A percentile compares a stretch with the other conserved stretches of the same genome.
phyloP scores from a whole-genome alignment of 2,888 invertebrate genomes.

The Phyllotreta cruciferae region DNA sequence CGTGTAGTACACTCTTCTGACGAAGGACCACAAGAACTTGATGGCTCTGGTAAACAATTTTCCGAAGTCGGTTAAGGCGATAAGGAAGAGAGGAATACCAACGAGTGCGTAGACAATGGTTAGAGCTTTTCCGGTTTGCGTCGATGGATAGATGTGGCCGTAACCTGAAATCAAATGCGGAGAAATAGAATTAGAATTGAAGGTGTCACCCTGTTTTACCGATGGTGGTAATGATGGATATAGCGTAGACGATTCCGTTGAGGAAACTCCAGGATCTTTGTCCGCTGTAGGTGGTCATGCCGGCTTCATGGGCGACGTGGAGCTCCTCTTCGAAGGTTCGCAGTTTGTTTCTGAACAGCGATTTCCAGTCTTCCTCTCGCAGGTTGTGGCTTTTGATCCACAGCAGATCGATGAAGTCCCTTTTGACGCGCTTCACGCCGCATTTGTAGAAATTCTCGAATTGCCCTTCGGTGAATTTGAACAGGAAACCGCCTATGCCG shows the following conservation, averaged over 20 bases:
- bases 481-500: conserved; percentile 78
- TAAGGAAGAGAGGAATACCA: conserved; percentile 94
- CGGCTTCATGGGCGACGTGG: conserved; percentile 83
- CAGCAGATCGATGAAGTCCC: conserved; percentile 83
- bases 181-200: background rate
- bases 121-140: conserved; percentile 81
- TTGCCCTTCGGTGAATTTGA: conserved; percentile 83
- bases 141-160: conserved; percentile 94
- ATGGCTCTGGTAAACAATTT: conserved; percentile 90
- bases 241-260: conserved; percentile 84
- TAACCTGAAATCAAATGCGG: conserved; percentile 75
- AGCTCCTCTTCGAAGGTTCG: conserved; percentile 87
- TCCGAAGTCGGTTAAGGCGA: conserved; percentile 93
- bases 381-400: conserved; percentile 84
- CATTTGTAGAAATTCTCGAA: conserved; percentile 89
- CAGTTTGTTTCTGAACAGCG: conserved; percentile 79
- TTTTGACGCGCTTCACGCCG: conserved; percentile 83
- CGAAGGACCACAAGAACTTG: conserved; percentile 89
- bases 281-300: conserved; percentile 83
- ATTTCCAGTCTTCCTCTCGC: conserved; percentile 90
- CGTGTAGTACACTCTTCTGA: conserved; percentile 83
- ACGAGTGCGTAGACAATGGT: conserved; percentile 94
- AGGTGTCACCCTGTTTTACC: conserved; percentile 67
- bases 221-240: conserved; percentile 88
- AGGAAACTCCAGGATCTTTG: conserved; percentile 87